phyloP scores from a whole-genome alignment of 2,888 invertebrate genomes.

The Nephrotoma appendiculata region DNA sequence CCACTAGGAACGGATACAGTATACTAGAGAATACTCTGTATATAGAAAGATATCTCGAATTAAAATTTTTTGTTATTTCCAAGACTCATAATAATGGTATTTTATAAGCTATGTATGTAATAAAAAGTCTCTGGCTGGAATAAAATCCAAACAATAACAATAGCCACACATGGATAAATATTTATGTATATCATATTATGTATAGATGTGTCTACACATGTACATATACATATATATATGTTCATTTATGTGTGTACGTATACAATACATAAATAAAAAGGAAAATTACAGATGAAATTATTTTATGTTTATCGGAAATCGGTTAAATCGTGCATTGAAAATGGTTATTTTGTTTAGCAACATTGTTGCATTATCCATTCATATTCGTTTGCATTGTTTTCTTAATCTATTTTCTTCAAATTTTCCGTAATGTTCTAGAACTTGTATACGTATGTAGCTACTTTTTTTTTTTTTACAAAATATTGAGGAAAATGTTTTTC shows the following conservation, averaged over 20 bases:
- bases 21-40: not conserved
- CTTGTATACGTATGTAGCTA: not conserved
- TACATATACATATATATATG: not conserved
- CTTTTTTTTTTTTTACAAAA: not conserved
- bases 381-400: not conserved
- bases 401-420: not conserved
- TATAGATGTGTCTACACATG: too few relatives aligned
- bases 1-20: not conserved
- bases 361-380: not conserved
- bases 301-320: not conserved
- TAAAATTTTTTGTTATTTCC: not conserved
- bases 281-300: not conserved
- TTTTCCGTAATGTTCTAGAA: not conserved
- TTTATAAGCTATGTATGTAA: not conserved
- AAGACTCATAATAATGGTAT: not conserved
- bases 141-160: not conserved
- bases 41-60: not conserved
- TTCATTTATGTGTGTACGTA: not conserved
- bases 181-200: too few relatives aligned
- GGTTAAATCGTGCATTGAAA: not conserved
- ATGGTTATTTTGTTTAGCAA: not conserved
- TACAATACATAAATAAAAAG: not conserved
- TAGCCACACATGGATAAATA: not conserved
- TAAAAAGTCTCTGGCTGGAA: not conserved
- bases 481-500: not conserved